Percentiles rank a stretch among this genome's conserved stretches.
These are phyloP conservation scores for Thalpophila matura DNA, from an alignment of 2,888 invertebrate genomes.

Conservation along the genomic window DNA sequence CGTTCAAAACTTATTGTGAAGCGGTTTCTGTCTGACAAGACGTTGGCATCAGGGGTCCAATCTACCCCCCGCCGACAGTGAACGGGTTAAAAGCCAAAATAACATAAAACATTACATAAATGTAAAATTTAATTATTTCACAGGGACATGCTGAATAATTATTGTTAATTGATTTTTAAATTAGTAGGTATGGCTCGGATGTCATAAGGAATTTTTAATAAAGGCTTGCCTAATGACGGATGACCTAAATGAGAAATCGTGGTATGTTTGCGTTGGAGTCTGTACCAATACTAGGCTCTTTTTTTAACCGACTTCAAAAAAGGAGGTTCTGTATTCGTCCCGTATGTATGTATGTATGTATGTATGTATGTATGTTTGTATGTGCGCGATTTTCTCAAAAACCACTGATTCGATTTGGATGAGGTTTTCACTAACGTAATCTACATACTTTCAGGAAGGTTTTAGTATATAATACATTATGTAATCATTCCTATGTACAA, in stretches of 20 bases:
- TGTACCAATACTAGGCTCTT: too few species aligned
- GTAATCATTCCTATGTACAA: too few species aligned
- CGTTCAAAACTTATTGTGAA: constrained; percentile 16
- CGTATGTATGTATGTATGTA: too few species aligned
- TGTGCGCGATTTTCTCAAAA: too few species aligned
- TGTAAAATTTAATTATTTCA: constrained; percentile 16
- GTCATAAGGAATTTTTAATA: constrained; percentile 17
- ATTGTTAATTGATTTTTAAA: constrained; percentile 32
- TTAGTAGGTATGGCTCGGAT: constrained; percentile 12
- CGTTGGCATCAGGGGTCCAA: constrained; percentile 45
- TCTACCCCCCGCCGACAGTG: constrained; percentile 48
- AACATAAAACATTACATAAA: constrained; percentile 19
- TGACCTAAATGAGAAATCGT: constrained; percentile 5
- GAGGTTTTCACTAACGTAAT: too few species aligned
- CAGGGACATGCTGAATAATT: constrained; percentile 13
- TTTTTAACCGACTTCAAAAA: too few species aligned
- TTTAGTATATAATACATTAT: too few species aligned
- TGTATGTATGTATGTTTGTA: too few species aligned
- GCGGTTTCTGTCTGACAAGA: constrained; percentile 3
- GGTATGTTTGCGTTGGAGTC: background rate
- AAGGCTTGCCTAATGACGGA: constrained; percentile 2
- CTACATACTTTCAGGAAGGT: too few species aligned
- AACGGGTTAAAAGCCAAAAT: constrained; percentile 46
- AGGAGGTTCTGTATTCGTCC: too few species aligned
- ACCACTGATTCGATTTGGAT: too few species aligned